Evolutionary conservation across 92 coral and sea anemone species (phyloP).

Genomic region (Bergia sp.): DNA sequence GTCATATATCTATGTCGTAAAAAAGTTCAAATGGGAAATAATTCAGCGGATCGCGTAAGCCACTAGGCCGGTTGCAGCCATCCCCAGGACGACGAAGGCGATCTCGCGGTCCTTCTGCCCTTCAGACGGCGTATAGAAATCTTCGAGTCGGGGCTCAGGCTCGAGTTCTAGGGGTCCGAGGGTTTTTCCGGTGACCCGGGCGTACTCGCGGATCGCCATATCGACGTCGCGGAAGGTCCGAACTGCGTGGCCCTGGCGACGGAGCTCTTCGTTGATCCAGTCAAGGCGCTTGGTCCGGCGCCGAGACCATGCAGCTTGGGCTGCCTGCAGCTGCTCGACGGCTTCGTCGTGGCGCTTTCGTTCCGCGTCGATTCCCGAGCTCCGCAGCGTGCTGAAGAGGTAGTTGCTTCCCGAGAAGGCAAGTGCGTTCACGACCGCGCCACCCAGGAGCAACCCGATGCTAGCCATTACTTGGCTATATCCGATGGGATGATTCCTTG

Average conservation of each 20-base stretch:
- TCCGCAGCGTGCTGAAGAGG: not conserved
- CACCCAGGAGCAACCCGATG: not conserved
- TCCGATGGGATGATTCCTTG: not conserved
- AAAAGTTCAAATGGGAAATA: not conserved
- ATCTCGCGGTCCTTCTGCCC: constrained; percentile 11
- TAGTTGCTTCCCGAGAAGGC: not conserved
- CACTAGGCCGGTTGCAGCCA: constrained; percentile 14
- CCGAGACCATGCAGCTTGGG: not conserved
- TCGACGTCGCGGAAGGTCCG: too few relatives aligned
- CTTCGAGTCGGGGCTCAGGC: not conserved
- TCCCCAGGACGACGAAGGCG: not conserved
- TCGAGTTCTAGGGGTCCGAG: not conserved
- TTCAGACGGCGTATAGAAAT: constrained; percentile 9
- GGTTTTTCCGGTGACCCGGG: not conserved
- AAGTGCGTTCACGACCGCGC: not conserved
- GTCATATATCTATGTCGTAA: not conserved
- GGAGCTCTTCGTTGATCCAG: not conserved
- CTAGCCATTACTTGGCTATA: not conserved
- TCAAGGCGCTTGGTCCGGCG: not conserved
- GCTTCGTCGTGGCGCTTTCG: constrained; percentile 14
- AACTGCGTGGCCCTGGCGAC: not conserved
- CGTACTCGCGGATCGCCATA: too few relatives aligned
- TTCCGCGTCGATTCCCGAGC: constrained; percentile 25
- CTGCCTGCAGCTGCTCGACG: not conserved
- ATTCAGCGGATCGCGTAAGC: not conserved